phyloP scores from a whole-genome alignment of 2,113 vertebrate genomes.

The Cromileptes altivelis region DNA sequence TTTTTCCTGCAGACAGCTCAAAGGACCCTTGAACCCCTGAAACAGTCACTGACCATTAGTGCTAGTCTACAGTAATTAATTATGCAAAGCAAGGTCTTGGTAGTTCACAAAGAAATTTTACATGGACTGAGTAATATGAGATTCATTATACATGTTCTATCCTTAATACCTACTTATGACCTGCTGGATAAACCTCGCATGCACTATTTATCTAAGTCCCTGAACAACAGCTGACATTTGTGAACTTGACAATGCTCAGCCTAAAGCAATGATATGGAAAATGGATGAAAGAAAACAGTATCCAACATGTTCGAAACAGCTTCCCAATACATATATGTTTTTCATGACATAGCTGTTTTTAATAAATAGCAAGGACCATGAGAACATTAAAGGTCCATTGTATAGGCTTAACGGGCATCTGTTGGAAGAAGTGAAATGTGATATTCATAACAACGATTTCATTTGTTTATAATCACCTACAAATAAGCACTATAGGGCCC shows the following conservation, averaged over 20 bases:
- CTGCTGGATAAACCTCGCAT: constrained; percentile 12
- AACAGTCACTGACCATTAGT: constrained; percentile 42
- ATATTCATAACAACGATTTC: no score
- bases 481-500: no score
- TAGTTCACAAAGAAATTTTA: constrained; percentile 48
- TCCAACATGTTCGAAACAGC: constrained; percentile 3
- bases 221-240: neutral
- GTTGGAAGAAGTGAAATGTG: no score
- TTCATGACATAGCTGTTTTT: neutral
- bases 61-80: constrained; percentile 44
- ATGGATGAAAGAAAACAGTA: neutral
- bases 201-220: neutral
- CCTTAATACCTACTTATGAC: neutral
- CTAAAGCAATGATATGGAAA: neutral
- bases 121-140: constrained; percentile 44
- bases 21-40: constrained; percentile 33
- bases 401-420: no score
- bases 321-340: neutral
- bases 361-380: neutral
- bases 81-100: constrained; percentile 51
- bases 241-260: neutral
- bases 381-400: no score
- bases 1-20: constrained; percentile 31
- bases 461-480: no score
- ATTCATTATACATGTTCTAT: constrained; percentile 42